Percentiles rank a stretch among this genome's conserved stretches.
Conservation (phyloP, 1,140 invertebrate genomes). For the Caerostris darwini region DNA sequence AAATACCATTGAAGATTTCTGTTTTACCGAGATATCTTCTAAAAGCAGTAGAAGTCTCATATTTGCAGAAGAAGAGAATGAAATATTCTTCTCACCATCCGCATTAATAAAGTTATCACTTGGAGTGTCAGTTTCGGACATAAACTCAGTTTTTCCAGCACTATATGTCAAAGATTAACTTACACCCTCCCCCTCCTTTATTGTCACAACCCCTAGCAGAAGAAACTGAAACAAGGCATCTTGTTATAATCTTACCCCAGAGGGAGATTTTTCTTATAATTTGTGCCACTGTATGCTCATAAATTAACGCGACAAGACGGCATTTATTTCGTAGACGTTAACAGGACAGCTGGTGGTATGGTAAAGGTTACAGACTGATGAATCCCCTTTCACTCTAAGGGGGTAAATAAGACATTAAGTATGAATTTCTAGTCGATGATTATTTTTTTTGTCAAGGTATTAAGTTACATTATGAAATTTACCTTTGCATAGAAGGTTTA, state of each 20-base stretch:
- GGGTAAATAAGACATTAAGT: neutral
- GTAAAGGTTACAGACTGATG: neutral
- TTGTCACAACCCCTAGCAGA: neutral
- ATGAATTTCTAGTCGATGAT: neutral
- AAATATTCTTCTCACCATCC: neutral
- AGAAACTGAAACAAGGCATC: neutral
- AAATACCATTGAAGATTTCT: too few relatives aligned
- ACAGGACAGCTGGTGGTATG: neutral
- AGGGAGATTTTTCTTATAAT: conserved; percentile 7
- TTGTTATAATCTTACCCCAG: neutral
- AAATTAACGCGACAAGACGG: neutral
- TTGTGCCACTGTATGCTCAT: neutral
- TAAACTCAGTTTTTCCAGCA: neutral
- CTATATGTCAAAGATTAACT: neutral
- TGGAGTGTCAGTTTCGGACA: neutral
- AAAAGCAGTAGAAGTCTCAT: neutral
- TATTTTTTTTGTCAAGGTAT: too few relatives aligned
- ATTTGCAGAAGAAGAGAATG: neutral
- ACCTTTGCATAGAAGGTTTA: too few relatives aligned
- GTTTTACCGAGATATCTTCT: neutral
- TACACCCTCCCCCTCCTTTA: neutral
- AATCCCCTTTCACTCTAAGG: neutral
- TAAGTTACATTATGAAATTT: too few relatives aligned
- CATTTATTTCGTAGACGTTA: neutral
- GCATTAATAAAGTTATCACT: conserved; percentile 31